phyloP scores from a whole-genome alignment of 53 echinoderm and acorn worm species.

The Zoroaster sp. region DNA sequence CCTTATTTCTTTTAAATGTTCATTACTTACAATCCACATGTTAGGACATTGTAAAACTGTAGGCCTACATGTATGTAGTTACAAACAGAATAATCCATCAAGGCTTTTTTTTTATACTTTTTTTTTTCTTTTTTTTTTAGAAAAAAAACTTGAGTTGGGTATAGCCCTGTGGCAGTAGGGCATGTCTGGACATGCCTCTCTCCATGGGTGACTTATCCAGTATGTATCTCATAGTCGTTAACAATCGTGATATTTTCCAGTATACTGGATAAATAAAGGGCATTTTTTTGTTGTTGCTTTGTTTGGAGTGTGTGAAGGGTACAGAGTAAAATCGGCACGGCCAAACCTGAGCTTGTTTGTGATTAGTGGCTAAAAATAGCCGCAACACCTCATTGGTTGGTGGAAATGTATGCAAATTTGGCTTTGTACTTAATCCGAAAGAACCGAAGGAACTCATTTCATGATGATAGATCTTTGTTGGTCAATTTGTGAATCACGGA shows the following conservation, averaged over 20 bases:
- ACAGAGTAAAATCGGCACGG: too few relatives aligned
- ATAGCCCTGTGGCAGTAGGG: neutral
- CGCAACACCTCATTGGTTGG: neutral
- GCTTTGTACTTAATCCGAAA: neutral
- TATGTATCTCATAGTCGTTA: neutral
- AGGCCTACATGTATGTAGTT: neutral
- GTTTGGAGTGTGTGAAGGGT: neutral
- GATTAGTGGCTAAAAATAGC: neutral
- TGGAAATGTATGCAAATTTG: neutral
- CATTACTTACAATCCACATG: neutral
- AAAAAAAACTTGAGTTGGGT: neutral
- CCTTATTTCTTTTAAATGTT: neutral
- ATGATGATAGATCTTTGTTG: too few relatives aligned
- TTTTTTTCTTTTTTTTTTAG: neutral
- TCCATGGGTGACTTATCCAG: neutral
- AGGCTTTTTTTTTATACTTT: neutral
- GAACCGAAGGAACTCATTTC: neutral
- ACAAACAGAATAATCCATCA: neutral
- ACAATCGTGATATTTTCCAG: neutral
- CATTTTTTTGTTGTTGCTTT: neutral
- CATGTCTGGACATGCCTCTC: neutral
- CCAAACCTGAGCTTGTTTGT: neutral
- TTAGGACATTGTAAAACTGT: neutral
- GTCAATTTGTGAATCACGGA: too few relatives aligned
- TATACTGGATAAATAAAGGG: neutral